These are phyloP conservation scores for Aix galericulata DNA, from an alignment of 2,113 vertebrate genomes.

Conservation along the genomic window DNA sequence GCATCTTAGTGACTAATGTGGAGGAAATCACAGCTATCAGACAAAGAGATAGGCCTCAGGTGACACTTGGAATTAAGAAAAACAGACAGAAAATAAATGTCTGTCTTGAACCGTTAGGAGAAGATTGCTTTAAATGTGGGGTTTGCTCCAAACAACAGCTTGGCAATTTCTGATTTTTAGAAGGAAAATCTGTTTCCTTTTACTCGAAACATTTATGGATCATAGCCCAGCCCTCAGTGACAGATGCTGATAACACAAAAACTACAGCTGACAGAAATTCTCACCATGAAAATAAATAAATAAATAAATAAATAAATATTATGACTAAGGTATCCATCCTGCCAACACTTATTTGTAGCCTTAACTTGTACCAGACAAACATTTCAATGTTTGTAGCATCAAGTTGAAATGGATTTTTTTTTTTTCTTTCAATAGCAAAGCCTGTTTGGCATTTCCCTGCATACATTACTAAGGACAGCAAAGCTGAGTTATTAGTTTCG, in stretches of 20 bases:
- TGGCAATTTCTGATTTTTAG: slow-evolving; percentile 27
- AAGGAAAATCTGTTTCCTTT: slow-evolving; percentile 25
- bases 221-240: neutral
- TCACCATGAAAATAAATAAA: neutral
- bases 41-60: neutral
- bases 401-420: neutral
- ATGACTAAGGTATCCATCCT: neutral
- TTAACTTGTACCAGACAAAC: neutral
- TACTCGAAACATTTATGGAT: slow-evolving; percentile 6
- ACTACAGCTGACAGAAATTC: slow-evolving; percentile 16
- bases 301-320: no score
- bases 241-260: slow-evolving; percentile 23
- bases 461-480: neutral
- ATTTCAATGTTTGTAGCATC: neutral
- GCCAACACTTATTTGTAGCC: neutral
- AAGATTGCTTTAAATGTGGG: neutral
- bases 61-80: slow-evolving; percentile 19
- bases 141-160: neutral
- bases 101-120: neutral
- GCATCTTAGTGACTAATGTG: neutral
- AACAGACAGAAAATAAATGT: neutral
- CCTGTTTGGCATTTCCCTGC: neutral
- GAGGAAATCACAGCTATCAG: neutral
- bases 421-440: neutral
- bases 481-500: neutral